phyloP scores from a whole-genome alignment of 2,113 vertebrate genomes.

The Albula goreensis region DNA sequence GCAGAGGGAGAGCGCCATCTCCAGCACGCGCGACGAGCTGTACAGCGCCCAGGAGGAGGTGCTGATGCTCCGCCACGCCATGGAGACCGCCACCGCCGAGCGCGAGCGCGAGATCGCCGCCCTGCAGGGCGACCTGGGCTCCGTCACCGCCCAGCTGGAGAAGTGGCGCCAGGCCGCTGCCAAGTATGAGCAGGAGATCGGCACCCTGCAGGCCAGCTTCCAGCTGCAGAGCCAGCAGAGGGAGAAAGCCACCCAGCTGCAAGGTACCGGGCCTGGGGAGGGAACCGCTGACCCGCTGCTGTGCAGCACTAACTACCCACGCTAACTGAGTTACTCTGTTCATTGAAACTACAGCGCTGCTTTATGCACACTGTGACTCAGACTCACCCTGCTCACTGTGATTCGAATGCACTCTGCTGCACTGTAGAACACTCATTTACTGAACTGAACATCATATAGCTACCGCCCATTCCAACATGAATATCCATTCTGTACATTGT shows the following conservation, averaged over 20 bases:
- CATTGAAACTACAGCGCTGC: neutral
- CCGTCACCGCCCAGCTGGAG: slow-evolving; percentile 81
- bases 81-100: slow-evolving; percentile 79
- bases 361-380: too few species aligned
- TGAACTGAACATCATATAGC: too few species aligned
- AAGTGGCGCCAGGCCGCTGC: slow-evolving; percentile 82
- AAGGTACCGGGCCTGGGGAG: slow-evolving; percentile 65
- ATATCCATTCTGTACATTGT: neutral
- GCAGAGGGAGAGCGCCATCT: slow-evolving; percentile 87
- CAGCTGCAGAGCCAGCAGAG: slow-evolving; percentile 78
- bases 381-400: too few species aligned
- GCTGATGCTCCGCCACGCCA: slow-evolving; percentile 81
- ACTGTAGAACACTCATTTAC: too few species aligned
- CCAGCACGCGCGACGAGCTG: slow-evolving; percentile 81
- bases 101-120: slow-evolving; percentile 80
- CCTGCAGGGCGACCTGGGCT: slow-evolving; percentile 81
- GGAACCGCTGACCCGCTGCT: neutral
- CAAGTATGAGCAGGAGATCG: slow-evolving; percentile 85
- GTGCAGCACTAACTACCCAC: neutral
- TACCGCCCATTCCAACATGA: too few species aligned
- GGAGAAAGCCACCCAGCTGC: slow-evolving; percentile 72
- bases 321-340: too few species aligned
- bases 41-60: slow-evolving; percentile 89
- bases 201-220: slow-evolving; percentile 81
- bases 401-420: too few species aligned